These are phyloP conservation scores for Antheraea mylitta DNA, from an alignment of 1,140 invertebrate genomes.

Conservation along the genomic window DNA sequence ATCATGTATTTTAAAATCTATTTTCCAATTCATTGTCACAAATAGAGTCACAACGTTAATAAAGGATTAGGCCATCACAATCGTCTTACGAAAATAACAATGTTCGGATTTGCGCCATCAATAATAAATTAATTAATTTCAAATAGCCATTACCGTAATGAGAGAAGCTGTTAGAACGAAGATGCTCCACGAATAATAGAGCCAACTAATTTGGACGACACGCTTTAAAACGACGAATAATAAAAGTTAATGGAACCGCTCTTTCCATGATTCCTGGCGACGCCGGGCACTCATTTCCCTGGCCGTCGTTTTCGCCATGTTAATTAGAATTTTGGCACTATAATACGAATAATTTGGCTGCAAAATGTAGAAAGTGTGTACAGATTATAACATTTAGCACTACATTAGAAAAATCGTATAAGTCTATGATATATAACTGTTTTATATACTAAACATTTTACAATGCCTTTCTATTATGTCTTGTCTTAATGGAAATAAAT, in stretches of 20 bases:
- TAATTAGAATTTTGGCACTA: conserved; percentile 71
- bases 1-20: not conserved
- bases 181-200: conserved; percentile 49
- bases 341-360: conserved; percentile 55
- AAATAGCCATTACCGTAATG: conserved; percentile 38
- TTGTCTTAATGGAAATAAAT: too few species aligned
- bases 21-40: not conserved
- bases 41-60: not conserved
- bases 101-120: conserved; percentile 14
- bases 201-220: conserved; percentile 69
- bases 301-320: conserved; percentile 49
- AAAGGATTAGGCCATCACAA: conserved; percentile 1
- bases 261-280: conserved; percentile 63
- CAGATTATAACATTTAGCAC: not conserved
- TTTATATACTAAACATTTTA: too few species aligned
- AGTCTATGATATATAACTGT: not conserved
- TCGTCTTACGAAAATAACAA: not conserved
- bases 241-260: conserved; percentile 68
- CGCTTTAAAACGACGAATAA: conserved; percentile 63
- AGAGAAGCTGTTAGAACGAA: conserved; percentile 32
- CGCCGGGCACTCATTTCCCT: conserved; percentile 53
- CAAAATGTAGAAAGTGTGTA: conserved; percentile 1
- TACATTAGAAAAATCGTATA: conserved; percentile 2
- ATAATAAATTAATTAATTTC: conserved; percentile 38
- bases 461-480: too few species aligned